Base-by-base conservation (phyloP, 2,113 vertebrate species). In the Neodontobutis hainanensis region DNA sequence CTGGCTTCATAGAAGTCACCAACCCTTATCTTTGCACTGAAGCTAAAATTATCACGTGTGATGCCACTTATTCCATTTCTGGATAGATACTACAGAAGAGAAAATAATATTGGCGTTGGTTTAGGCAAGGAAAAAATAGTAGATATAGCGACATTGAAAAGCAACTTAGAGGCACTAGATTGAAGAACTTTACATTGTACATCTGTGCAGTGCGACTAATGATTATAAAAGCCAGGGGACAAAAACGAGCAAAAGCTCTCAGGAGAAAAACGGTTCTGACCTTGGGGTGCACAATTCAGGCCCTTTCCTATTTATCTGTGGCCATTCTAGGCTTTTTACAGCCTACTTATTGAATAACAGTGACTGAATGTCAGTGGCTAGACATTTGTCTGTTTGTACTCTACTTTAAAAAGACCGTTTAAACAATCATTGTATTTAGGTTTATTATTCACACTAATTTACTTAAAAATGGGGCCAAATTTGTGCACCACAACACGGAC, bases 1-100 rank as follows among this genome's bases (percentile, higher is more conserved):
- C 96, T 98, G 95, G 96, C 95, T 98, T 99, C 97, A 97, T 98
- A 99, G 96, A 99, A 98, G 95, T 98, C 96, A 96, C 97, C 97
- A 96, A 98, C 95, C 95, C 95, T 97, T 96, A 98, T 94, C 97
- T 99, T 99, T 99, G 96, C 95, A 97, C 95, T 98, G 96, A 99
- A 98, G 96, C 96, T 98, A 95, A 99, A 99, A 96, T 98, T 98
- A 95, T 97, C 96, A 87, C 96, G 95, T 93, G 96, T 95, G 95
- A 99, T 95, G 96, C 96, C 95, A 94, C 94, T 96, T 95, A 99
- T 95, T 96, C 97, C 95, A 95, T 96, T 97, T 98, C 96, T 97
- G 95, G 95, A 96, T 94, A 98, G 96, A 95, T 98, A 98, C 95
- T 99, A 96, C 93, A 97, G 95, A 98, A 95, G 95, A 94, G 88